phyloP scores from a whole-genome alignment of 2,113 vertebrate genomes.

The Melanerpes formicivorus region DNA sequence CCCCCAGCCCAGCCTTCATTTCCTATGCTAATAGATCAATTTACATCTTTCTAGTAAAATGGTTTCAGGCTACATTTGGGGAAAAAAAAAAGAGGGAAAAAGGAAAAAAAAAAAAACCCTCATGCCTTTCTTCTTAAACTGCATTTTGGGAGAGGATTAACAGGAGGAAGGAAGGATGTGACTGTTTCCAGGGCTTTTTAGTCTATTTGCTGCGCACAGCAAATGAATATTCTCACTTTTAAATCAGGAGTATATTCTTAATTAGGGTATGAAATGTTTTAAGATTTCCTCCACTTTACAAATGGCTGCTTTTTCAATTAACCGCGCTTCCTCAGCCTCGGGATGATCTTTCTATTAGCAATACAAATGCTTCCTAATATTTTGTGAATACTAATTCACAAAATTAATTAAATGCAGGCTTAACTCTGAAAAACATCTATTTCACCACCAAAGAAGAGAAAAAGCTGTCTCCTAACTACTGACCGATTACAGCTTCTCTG shows the following conservation, averaged over 20 bases:
- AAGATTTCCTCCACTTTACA: constrained; percentile 49
- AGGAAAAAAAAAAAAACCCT: not conserved
- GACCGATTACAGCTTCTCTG: not conserved
- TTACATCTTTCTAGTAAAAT: constrained; percentile 18
- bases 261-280: constrained; percentile 51
- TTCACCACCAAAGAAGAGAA: not conserved
- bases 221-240: constrained; percentile 42
- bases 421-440: constrained; percentile 14
- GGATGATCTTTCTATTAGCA: constrained; percentile 67
- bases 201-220: not conserved
- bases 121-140: constrained; percentile 1
- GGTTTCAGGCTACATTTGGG: not conserved
- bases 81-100: not conserved
- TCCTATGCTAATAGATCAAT: constrained; percentile 5
- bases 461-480: not conserved
- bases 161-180: constrained; percentile 18
- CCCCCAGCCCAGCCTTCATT: not conserved
- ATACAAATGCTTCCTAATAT: constrained; percentile 46
- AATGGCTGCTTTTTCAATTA: constrained; percentile 59
- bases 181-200: not conserved
- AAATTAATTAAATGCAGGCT: constrained; percentile 55
- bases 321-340: constrained; percentile 40
- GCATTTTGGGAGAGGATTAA: constrained; percentile 6
- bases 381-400: constrained; percentile 51
- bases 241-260: constrained; percentile 41